phyloP scores from a whole-genome alignment of 2,797 vertebrate species.

The Distichodus sexfasciatus region DNA sequence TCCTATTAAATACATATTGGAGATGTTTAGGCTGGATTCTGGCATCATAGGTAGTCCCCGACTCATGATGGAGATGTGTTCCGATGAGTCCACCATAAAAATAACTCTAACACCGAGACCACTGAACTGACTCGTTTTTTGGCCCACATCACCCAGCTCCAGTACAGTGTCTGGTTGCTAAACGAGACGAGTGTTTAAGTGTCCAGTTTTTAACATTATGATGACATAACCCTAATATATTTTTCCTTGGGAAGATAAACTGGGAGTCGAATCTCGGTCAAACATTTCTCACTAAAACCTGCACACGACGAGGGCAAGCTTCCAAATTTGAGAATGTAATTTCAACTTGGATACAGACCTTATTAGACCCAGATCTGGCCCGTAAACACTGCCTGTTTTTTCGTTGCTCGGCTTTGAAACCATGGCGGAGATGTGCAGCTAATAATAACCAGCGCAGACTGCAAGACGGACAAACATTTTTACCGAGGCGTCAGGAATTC shows the following conservation, averaged over 20 bases:
- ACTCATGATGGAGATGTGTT: no score
- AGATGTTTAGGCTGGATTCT: no score
- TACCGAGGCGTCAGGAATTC: conserved; percentile 71
- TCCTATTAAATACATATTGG: no score
- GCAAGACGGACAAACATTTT: conserved; percentile 71
- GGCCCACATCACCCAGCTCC: no score
- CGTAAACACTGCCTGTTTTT: conserved; percentile 20
- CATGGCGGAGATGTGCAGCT: conserved; percentile 61
- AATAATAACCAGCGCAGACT: conserved; percentile 71
- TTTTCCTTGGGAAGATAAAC: background rate
- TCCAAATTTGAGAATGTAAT: conserved; percentile 1
- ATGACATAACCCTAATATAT: no score
- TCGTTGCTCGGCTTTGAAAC: conserved; percentile 55
- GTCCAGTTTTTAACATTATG: no score
- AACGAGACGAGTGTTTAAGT: no score
- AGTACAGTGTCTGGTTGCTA: no score
- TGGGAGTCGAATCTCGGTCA: background rate
- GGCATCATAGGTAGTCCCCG: no score
- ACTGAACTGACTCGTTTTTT: no score
- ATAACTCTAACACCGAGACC: no score
- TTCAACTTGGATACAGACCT: conserved; percentile 12
- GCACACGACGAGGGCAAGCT: background rate
- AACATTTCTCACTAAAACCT: background rate
- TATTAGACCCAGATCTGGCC: conserved; percentile 26
- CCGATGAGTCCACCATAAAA: no score